These are phyloP conservation scores for Sula dactylatra DNA, from an alignment of 2,113 vertebrate species.

Conservation along the genomic window DNA sequence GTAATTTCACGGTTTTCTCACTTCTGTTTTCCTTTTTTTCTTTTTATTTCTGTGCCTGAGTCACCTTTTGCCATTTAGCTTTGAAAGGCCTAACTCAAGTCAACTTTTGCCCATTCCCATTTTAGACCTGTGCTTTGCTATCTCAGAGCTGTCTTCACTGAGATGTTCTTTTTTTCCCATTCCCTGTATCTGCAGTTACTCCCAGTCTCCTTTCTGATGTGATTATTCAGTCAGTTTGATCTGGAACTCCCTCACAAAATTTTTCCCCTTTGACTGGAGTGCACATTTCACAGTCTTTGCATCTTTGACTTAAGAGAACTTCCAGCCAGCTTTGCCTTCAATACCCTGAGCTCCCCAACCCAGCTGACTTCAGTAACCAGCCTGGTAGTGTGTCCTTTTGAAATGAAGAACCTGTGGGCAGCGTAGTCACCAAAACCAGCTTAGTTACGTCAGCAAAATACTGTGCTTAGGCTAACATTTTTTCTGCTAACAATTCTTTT, in stretches of 20 bases:
- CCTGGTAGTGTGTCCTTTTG: not conserved
- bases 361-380: not conserved
- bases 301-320: not conserved
- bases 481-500: not conserved
- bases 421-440: not conserved
- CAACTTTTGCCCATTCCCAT: not conserved
- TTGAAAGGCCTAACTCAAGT: not conserved
- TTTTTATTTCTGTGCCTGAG: not conserved
- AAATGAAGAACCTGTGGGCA: not conserved
- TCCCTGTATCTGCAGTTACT: not conserved
- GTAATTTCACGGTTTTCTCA: not conserved
- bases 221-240: not conserved
- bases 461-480: not conserved
- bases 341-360: not conserved
- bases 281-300: not conserved
- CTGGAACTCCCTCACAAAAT: not conserved
- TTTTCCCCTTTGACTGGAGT: not conserved
- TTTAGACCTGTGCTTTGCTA: rapidly evolving
- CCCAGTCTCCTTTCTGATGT: not conserved
- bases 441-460: not conserved
- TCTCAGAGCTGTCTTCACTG: not conserved
- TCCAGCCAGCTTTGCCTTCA: not conserved
- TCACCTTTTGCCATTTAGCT: not conserved
- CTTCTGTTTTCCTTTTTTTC: not conserved
- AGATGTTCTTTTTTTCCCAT: rapidly evolving